Evolutionary conservation across 2,888 invertebrate species (phyloP), one percentile per base, ranked within the genome.

Genomic region (Drosophila stalkeri): DNA sequence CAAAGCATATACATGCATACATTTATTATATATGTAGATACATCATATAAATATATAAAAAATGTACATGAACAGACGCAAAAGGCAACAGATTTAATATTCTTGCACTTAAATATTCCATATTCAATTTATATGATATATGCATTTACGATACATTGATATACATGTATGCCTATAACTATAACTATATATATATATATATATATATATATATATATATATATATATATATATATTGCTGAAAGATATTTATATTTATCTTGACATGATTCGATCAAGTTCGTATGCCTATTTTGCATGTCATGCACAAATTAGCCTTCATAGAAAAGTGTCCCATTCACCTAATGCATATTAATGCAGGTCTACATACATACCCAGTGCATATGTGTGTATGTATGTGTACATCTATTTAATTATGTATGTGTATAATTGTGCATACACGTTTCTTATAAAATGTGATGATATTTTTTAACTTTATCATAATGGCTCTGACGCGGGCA

Each of bases 281-380:
- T 54, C 54, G 54, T 54, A 55, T 41, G 39, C 35, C 39, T 35
- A 33, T 60, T 55, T 47, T 52, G 52, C 27, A 66, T 49, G 59
- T n/a, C 47, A 61, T 27, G 33, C 59, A 6, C 23, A 12, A 14
- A 59, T 56, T 59, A 59, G 14, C 23, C 35, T 59, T 47, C 23
- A 16, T 9, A 20, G 57, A 43, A 56, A 57, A 33, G 31, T 57
- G 41, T 57, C 43, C 33, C 18, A 20, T 11, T 57, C 44, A 20
- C n/a, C 33, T 12, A 16, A 46, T 46, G 23, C 46, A 27, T 41
- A 41, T 41, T 35, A 37, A 37, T 18, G 18, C 12, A 33, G 6
- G 1, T 8, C 7, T 8, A 20, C 14, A 14, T 23, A 49, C 1
- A 11, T 9, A 44, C n/a, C 3, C 9, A 20, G 16, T 23, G 2